Conservation (phyloP, 2,113 vertebrate genomes). For the Syngnathus floridae region DNA sequence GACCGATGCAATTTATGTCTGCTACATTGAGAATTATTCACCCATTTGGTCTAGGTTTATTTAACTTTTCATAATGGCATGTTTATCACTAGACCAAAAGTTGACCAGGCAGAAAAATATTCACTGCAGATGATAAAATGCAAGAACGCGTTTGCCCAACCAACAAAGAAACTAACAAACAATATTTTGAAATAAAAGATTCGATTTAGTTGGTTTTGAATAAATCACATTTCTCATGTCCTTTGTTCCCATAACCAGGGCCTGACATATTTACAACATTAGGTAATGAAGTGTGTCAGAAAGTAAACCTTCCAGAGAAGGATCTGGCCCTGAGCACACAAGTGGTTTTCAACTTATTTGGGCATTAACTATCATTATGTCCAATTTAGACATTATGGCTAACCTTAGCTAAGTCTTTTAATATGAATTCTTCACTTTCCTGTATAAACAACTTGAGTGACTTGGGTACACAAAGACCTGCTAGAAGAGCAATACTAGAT, state of each 20-base stretch:
- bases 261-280: neutral
- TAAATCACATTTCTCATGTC: neutral
- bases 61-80: neutral
- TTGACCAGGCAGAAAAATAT: neutral
- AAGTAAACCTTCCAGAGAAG: conserved; percentile 17
- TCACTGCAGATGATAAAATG: neutral
- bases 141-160: neutral
- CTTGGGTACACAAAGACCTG: conserved; percentile 50
- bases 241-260: neutral
- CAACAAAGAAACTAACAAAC: neutral
- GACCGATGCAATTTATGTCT: neutral
- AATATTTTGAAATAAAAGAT: neutral
- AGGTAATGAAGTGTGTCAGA: conserved; percentile 11
- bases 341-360: conserved; percentile 29
- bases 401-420: conserved; percentile 53
- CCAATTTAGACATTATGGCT: conserved; percentile 55
- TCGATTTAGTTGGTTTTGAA: neutral
- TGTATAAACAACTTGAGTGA: conserved; percentile 48
- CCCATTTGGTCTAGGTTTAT: neutral
- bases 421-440: conserved; percentile 53
- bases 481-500: conserved; percentile 51
- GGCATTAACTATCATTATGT: conserved; percentile 48
- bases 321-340: conserved; percentile 25
- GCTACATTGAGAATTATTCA: neutral
- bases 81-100: neutral